Percentiles rank a stretch among this genome's conserved stretches.
phyloP scores from a whole-genome alignment of 2,797 vertebrate species.

The Huso huso region DNA sequence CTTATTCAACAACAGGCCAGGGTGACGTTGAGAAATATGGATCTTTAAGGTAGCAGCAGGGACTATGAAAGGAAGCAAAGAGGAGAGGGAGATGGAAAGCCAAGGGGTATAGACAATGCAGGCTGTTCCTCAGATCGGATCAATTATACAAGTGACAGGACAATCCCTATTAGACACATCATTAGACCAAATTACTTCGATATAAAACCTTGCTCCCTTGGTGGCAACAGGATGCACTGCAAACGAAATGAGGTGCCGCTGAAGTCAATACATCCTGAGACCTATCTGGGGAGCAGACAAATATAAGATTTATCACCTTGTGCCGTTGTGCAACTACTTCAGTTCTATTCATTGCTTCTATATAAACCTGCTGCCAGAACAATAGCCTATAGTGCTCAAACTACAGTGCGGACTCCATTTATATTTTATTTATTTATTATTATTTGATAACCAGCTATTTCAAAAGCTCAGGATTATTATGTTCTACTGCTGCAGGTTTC shows the following conservation, averaged over 20 bases:
- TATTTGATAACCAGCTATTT: too few species aligned
- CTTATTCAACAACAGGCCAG: constrained; percentile 51
- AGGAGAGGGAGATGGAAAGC: neutral
- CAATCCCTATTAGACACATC: neutral
- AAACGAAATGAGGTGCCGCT: neutral
- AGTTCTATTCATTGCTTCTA: too few species aligned
- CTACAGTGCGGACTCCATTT: too few species aligned
- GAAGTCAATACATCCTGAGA: constrained; percentile 1
- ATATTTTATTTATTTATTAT: too few species aligned
- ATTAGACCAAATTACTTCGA: neutral
- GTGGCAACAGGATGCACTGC: neutral
- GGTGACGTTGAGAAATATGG: constrained; percentile 67
- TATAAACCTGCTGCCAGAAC: too few species aligned
- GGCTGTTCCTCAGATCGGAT: neutral
- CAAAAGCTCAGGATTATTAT: too few species aligned
- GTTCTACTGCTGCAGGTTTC: too few species aligned
- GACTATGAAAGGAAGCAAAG: constrained; percentile 18
- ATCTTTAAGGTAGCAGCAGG: constrained; percentile 36
- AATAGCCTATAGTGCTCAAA: too few species aligned
- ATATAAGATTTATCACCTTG: constrained; percentile 39
- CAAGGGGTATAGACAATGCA: neutral
- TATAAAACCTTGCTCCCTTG: neutral
- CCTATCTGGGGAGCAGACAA: neutral
- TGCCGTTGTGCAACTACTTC: constrained; percentile 41
- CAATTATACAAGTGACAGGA: constrained; percentile 1